phyloP scores from a whole-genome alignment of 2,888 invertebrate species.

The Trachelus stipa region DNA sequence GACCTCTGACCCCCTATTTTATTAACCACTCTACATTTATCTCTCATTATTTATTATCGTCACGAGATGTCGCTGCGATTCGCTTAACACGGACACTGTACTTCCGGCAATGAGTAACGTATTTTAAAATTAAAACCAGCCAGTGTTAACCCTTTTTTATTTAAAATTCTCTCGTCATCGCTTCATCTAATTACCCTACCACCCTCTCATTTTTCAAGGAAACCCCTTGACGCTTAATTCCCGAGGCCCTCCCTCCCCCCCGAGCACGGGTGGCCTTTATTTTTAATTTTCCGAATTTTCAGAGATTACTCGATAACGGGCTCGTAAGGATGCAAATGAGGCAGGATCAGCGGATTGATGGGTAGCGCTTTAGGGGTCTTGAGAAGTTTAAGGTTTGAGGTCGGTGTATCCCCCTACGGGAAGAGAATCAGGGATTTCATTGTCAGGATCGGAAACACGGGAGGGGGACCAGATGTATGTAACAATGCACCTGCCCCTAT shows the following conservation, averaged over 20 bases:
- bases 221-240: neutral
- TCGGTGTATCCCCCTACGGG: constrained; percentile 57
- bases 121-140: neutral
- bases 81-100: neutral
- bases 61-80: neutral
- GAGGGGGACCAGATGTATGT: constrained; percentile 51
- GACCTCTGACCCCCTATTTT: neutral
- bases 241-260: too few relatives aligned
- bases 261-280: neutral
- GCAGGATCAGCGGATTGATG: constrained; percentile 48
- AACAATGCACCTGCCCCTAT: neutral
- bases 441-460: constrained; percentile 60
- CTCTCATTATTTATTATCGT: neutral
- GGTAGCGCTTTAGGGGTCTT: constrained; percentile 15
- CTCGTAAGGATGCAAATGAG: constrained; percentile 46
- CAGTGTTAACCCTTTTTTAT: neutral
- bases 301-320: constrained; percentile 32
- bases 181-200: neutral
- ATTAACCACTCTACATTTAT: neutral
- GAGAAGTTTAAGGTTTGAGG: constrained; percentile 17
- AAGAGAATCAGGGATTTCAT: constrained; percentile 58
- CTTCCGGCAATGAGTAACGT: neutral
- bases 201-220: neutral
- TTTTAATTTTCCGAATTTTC: neutral
- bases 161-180: neutral